phyloP scores from a whole-genome alignment of 2,888 invertebrate genomes.

The Quadroppia sp. region DNA sequence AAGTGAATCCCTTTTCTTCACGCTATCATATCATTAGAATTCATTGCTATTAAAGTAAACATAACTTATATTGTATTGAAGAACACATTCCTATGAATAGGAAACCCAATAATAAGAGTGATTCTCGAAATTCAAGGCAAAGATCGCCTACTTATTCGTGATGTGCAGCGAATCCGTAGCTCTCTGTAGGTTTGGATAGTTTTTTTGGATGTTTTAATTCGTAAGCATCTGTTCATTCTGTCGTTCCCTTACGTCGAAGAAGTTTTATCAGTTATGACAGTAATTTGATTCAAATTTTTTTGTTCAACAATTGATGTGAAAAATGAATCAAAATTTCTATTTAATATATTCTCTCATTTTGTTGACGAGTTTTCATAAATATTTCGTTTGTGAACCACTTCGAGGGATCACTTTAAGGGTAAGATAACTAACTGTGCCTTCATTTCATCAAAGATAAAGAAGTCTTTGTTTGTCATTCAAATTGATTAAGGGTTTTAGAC shows the following conservation, averaged over 20 bases:
- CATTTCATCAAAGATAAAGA: not conserved
- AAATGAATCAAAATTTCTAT: not conserved
- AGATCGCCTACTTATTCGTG: slow-evolving; percentile 3
- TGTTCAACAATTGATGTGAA: not conserved
- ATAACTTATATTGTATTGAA: no score
- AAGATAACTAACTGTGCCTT: not conserved
- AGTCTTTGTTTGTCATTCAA: no score
- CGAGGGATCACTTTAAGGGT: not conserved
- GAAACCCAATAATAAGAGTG: no score
- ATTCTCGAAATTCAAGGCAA: not conserved
- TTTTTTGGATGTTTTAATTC: not conserved
- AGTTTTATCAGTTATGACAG: no score
- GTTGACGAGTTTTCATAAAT: not conserved
- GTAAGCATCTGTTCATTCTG: not conserved
- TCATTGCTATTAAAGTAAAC: no score
- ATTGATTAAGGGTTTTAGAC: no score
- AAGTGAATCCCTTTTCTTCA: no score
- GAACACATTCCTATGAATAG: no score
- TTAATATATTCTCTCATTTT: not conserved
- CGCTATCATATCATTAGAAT: no score
- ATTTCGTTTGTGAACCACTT: not conserved
- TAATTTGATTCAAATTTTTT: no score
- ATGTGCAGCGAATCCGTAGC: not conserved
- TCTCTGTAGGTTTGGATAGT: not conserved
- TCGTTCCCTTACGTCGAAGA: no score